Percentiles rank a stretch among this genome's conserved stretches.
phyloP scores from a whole-genome alignment of 1,140 invertebrate genomes.

The Habropoda laboriosa region DNA sequence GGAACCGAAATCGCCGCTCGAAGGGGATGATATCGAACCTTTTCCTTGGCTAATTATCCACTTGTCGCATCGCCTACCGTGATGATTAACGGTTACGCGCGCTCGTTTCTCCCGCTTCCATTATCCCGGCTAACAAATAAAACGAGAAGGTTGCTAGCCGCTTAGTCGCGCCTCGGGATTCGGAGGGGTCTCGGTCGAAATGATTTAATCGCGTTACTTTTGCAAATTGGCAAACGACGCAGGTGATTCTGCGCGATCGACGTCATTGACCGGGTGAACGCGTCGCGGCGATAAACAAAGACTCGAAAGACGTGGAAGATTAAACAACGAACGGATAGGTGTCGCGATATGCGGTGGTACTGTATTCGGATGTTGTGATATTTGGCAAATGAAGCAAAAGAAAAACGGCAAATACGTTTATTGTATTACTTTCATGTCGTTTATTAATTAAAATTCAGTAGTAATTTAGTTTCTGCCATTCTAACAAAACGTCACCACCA shows the following conservation, averaged over 20 bases:
- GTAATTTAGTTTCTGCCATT: constrained; percentile 82
- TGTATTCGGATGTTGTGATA: not conserved
- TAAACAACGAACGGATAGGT: not conserved
- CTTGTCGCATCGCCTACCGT: constrained; percentile 40
- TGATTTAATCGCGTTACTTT: too few species aligned
- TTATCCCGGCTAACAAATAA: constrained; percentile 52
- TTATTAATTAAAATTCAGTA: constrained; percentile 83
- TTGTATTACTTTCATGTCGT: constrained; percentile 82
- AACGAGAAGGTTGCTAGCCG: constrained; percentile 25
- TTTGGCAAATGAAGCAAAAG: constrained; percentile 69
- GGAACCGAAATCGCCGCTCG: constrained; percentile 13
- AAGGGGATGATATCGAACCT: not conserved
- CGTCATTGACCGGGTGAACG: not conserved
- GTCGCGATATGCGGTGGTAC: too few species aligned
- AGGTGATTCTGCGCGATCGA: not conserved
- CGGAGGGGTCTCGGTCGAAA: too few species aligned
- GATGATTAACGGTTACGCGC: constrained; percentile 59
- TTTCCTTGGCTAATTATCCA: constrained; percentile 42
- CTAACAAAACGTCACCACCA: constrained; percentile 81
- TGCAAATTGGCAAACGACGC: not conserved
- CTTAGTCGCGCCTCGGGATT: not conserved
- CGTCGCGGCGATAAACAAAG: too few species aligned
- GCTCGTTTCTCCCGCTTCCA: constrained; percentile 46
- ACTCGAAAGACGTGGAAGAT: not conserved
- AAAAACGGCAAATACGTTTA: constrained; percentile 69